Conservation (phyloP, 2,113 vertebrate species). For the Mesembrinibis cayennensis region DNA sequence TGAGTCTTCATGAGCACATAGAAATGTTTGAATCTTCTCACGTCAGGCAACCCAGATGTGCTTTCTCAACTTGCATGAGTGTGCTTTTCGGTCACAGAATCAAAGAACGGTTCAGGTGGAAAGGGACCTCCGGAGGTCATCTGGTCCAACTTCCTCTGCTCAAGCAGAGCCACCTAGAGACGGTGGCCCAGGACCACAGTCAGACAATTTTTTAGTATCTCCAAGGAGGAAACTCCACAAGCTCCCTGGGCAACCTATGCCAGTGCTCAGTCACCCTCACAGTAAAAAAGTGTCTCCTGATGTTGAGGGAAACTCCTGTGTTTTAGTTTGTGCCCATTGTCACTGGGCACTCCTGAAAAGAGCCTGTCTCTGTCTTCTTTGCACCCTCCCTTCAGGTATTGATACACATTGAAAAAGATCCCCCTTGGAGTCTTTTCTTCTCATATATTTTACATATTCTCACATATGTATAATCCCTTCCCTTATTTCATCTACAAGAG, state of each 20-base stretch:
- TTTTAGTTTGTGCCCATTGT: too few relatives aligned
- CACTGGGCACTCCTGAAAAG: background rate
- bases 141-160: background rate
- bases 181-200: background rate
- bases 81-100: background rate
- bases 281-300: background rate
- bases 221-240: background rate
- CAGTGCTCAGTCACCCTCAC: background rate
- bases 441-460: background rate
- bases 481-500: background rate
- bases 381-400: background rate
- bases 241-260: background rate
- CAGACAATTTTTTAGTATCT: background rate
- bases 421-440: too few relatives aligned
- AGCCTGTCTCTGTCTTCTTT: background rate
- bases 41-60: rapidly evolving
- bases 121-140: background rate
- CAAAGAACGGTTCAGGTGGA: background rate
- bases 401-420: background rate
- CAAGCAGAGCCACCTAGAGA: too few relatives aligned
- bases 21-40: background rate
- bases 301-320: background rate
- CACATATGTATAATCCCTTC: background rate
- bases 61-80: background rate
- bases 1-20: background rate